These are phyloP conservation scores for Anas bahamensis DNA, from an alignment of 2,797 vertebrate species.

Conservation along the genomic window DNA sequence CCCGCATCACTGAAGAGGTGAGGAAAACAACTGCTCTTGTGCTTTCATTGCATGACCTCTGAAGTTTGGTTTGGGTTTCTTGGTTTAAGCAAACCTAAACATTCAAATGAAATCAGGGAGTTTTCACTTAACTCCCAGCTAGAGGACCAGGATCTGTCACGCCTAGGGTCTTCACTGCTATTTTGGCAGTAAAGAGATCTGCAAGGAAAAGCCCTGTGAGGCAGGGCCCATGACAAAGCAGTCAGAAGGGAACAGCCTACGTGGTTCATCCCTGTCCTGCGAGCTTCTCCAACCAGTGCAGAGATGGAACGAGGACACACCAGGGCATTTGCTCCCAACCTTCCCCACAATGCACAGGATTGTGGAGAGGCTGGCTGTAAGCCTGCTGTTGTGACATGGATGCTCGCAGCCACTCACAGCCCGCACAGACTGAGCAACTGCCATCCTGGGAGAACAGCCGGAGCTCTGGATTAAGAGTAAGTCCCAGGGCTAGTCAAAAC, in stretches of 20 bases:
- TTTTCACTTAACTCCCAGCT: background rate
- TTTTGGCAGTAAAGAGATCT: slow-evolving; percentile 19
- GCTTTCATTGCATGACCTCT: slow-evolving; percentile 41
- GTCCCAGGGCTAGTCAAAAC: background rate
- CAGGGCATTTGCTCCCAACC: background rate
- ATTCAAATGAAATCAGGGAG: background rate
- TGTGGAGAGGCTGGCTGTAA: background rate
- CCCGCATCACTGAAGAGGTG: slow-evolving; percentile 23
- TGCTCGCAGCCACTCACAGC: background rate
- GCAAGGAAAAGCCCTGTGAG: slow-evolving; percentile 26
- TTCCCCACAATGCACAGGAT: background rate
- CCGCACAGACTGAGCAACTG: background rate
- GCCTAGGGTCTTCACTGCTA: background rate
- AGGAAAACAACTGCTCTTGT: slow-evolving; percentile 41
- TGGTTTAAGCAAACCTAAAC: background rate
- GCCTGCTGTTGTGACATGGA: fast-evolving
- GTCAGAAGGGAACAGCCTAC: background rate
- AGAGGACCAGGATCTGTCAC: background rate
- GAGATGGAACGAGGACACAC: fast-evolving
- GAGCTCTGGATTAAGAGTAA: background rate
- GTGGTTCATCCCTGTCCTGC: background rate
- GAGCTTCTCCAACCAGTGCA: background rate
- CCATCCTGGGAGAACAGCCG: background rate
- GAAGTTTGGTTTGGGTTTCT: slow-evolving; percentile 45
- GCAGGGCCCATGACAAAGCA: background rate